phyloP scores from a whole-genome alignment of 1,140 invertebrate genomes.

The Drosophila sproati region DNA sequence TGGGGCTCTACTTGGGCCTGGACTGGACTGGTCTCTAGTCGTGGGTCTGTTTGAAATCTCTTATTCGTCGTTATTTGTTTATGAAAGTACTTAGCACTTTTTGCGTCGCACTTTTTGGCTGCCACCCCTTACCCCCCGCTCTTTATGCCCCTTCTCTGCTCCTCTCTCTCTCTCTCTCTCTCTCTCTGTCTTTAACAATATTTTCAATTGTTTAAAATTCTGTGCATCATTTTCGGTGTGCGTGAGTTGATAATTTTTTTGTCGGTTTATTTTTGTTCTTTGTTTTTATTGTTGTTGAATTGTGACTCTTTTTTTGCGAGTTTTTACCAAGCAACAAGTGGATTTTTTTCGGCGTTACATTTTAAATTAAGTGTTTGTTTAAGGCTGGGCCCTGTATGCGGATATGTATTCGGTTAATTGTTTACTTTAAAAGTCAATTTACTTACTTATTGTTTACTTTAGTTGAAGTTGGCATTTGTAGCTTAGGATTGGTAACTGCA shows the following conservation, averaged over 20 bases:
- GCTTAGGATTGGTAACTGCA: slow-evolving; percentile 47
- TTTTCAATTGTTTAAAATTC: slow-evolving; percentile 73
- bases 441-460: slow-evolving; percentile 62
- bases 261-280: slow-evolving; percentile 31
- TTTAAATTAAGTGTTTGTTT: slow-evolving; percentile 76
- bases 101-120: slow-evolving; percentile 37
- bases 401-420: slow-evolving; percentile 14
- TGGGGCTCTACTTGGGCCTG: background rate
- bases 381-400: slow-evolving; percentile 27
- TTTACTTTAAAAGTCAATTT: slow-evolving; percentile 20
- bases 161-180: background rate
- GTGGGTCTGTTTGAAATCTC: slow-evolving; percentile 6
- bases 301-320: slow-evolving; percentile 23
- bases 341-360: slow-evolving; percentile 68
- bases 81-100: slow-evolving; percentile 73
- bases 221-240: slow-evolving; percentile 51
- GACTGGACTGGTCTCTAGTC: background rate
- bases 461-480: slow-evolving; percentile 46
- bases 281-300: slow-evolving; percentile 34
- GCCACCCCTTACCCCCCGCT: background rate
- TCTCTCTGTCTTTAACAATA: slow-evolving; percentile 9
- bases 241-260: slow-evolving; percentile 52
- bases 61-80: slow-evolving; percentile 72
- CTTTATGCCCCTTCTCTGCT: background rate
- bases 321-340: slow-evolving; percentile 49